Evolutionary conservation across 2,888 invertebrate species (phyloP).

Genomic region (Apotomis turbidana): DNA sequence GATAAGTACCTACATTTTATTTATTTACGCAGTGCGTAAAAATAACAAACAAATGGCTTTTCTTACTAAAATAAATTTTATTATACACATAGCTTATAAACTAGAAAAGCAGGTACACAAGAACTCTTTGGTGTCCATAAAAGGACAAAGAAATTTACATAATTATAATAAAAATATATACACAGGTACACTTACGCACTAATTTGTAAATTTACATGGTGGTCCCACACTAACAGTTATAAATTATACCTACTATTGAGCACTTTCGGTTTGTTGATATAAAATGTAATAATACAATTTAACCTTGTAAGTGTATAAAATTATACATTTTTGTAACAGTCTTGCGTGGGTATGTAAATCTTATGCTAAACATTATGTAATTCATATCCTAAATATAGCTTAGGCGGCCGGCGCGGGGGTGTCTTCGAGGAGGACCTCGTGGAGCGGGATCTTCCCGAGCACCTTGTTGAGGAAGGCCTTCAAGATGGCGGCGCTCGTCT

Average conservation of each 20-base stretch:
- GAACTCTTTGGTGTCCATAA: conserved; percentile 44
- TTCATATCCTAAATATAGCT: not conserved
- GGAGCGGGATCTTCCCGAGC: conserved; percentile 83
- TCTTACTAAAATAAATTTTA: not conserved
- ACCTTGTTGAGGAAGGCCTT: conserved; percentile 85
- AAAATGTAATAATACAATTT: no score
- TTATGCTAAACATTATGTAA: no score
- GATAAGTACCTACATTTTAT: not conserved
- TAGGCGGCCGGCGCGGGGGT: conserved; percentile 24
- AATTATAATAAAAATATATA: not conserved
- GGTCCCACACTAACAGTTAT: not conserved
- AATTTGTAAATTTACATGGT: not conserved
- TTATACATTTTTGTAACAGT: no score
- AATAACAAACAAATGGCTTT: not conserved
- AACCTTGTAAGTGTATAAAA: no score
- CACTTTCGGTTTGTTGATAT: no score
- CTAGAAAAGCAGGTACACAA: conserved; percentile 45
- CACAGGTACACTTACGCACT: conserved; percentile 4
- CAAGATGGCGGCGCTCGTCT: conserved; percentile 85
- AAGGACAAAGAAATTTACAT: conserved; percentile 19
- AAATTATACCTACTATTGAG: no score
- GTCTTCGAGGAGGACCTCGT: conserved; percentile 80
- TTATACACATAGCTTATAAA: conserved; percentile 1
- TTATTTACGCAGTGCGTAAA: not conserved
- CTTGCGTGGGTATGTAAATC: no score